Percentiles rank a stretch among this genome's conserved stretches.
These are phyloP conservation scores for Xanthia togata DNA, from an alignment of 2,888 invertebrate species.

Conservation along the genomic window DNA sequence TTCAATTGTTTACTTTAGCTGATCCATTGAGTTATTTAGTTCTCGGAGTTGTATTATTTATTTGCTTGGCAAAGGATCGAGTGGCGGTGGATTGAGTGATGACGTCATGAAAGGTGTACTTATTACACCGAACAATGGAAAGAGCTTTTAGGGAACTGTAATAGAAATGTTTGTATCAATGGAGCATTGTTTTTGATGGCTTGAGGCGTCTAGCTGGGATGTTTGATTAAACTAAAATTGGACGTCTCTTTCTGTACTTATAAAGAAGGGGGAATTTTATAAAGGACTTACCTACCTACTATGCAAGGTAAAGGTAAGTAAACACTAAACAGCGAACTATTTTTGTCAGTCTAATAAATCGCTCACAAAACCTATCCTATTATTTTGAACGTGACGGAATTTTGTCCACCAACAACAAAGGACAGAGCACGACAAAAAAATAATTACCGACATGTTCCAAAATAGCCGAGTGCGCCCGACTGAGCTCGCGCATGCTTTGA, in stretches of 20 bases:
- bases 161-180: slow-evolving; percentile 35
- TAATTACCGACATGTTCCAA: slow-evolving; percentile 82
- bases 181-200: slow-evolving; percentile 24
- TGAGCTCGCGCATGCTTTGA: slow-evolving; percentile 78
- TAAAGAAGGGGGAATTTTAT: not conserved
- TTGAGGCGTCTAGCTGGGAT: not conserved
- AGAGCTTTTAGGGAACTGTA: slow-evolving; percentile 34
- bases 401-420: slow-evolving; percentile 78
- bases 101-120: slow-evolving; percentile 69
- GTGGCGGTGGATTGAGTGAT: slow-evolving; percentile 71
- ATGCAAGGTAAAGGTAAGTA: not conserved
- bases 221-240: not conserved
- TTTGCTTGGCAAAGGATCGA: slow-evolving; percentile 76
- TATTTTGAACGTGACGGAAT: slow-evolving; percentile 60
- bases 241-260: not conserved
- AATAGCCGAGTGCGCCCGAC: slow-evolving; percentile 76
- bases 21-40: slow-evolving; percentile 76
- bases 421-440: slow-evolving; percentile 82
- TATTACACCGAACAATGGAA: slow-evolving; percentile 43
- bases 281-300: not conserved
- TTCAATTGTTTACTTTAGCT: slow-evolving; percentile 76
- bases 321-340: slow-evolving; percentile 26
- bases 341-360: slow-evolving; percentile 50
- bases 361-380: slow-evolving; percentile 46
- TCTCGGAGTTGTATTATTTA: slow-evolving; percentile 78